Base-by-base conservation (phyloP, 2,888 invertebrate species). In the Chelonus formosanus region DNA sequence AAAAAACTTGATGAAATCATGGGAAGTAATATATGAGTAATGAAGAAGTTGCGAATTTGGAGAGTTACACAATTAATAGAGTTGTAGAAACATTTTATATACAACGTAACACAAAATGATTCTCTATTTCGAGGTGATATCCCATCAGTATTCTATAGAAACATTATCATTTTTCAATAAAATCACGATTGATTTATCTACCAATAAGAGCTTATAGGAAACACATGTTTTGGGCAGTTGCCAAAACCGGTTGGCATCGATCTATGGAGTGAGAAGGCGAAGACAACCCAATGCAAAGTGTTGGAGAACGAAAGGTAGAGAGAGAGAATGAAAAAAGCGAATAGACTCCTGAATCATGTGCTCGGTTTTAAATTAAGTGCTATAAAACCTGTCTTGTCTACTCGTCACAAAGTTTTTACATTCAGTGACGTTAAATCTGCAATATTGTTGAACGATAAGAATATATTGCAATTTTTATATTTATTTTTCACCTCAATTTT, bases 121-220 rank as follows among this genome's bases (percentile, higher is more conserved):
- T 20, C 2, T 20, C 20, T 20, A 20, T 20, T 20, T 20, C 20
- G 20, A 20, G 20, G 20, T 20, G 20, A 20, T 20, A 20, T 20
- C 20, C 20, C 20, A 20, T 20, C 20, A 20, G 20, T 20, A 20
- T 20, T 20, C 20, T 20, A 20, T 20, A 20, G 20, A 20, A 20
- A 20, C 79, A 77, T 78, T 74, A 76, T 80, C 78, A 78, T 79
- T 76, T 73, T 52, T 72, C 74, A 75, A 77, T 78, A 78, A 80
- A 80, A 76, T 72, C 74, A 73, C 74, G 74, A 69, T 74, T 79
- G 79, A 80, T 81, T 81, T 80, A 81, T 80, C 74, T 20, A 74
- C 73, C 75, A 78, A 78, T 80, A 78, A 80, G 80, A 77, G 76
- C 74, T 75, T 77, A 80, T 81, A 78, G 76, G 78, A 78, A 81